These are phyloP conservation scores for Phortica magna DNA, from an alignment of 2,888 invertebrate genomes.

Conservation along the genomic window DNA sequence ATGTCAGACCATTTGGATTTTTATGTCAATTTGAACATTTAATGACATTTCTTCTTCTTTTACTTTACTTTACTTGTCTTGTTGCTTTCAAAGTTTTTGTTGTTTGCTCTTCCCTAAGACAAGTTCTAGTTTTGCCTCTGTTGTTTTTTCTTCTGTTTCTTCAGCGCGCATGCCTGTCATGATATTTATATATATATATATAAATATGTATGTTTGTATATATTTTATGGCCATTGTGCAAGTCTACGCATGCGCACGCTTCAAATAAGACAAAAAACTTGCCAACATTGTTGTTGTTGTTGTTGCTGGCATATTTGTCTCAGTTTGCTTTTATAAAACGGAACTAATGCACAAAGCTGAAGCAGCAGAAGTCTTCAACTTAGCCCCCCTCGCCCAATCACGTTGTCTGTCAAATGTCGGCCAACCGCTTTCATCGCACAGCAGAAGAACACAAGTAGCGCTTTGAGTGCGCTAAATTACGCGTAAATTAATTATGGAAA, in stretches of 20 bases:
- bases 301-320: too few species aligned
- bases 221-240: not conserved
- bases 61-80: too few species aligned
- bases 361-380: not conserved
- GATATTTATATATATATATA: too few species aligned
- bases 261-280: not conserved
- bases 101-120: not conserved
- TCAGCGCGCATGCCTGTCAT: too few species aligned
- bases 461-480: not conserved
- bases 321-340: too few species aligned
- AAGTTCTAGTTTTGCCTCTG: constrained; percentile 24
- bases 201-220: too few species aligned
- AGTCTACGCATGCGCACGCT: not conserved
- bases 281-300: not conserved
- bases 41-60: constrained; percentile 16
- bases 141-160: not conserved
- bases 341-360: not conserved
- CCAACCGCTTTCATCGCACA: not conserved
- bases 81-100: not conserved
- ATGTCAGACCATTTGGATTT: constrained; percentile 41
- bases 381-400: not conserved
- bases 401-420: not conserved
- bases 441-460: not conserved
- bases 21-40: constrained; percentile 37
- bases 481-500: constrained; percentile 28